phyloP scores from a whole-genome alignment of 2,888 invertebrate species.

The Tipula helvola region DNA sequence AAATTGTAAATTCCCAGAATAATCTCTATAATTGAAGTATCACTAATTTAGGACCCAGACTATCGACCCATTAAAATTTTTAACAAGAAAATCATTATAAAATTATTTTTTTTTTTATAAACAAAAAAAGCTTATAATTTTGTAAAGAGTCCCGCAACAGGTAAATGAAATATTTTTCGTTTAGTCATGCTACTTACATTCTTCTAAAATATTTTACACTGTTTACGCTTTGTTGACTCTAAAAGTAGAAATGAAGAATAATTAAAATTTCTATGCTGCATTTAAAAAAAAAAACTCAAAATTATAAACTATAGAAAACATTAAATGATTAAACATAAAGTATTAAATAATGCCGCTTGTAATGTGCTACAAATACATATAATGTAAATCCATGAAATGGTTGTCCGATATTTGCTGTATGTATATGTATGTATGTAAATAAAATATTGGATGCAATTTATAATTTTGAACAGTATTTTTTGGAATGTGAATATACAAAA shows the following conservation, averaged over 20 bases:
- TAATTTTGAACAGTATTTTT: not conserved
- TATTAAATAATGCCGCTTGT: not conserved
- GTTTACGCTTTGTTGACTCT: not conserved
- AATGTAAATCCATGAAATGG: not conserved
- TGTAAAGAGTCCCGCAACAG: not conserved
- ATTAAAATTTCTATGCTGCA: not conserved
- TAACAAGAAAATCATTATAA: not conserved
- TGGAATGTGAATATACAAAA: not conserved
- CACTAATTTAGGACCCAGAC: not conserved
- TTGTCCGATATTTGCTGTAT: not conserved
- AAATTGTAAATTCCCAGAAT: not conserved
- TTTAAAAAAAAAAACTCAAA: not conserved
- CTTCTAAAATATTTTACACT: not conserved
- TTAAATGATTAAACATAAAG: not conserved
- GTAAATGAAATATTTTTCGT: not conserved
- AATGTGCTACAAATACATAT: not conserved
- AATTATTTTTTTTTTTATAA: not conserved
- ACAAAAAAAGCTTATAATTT: not conserved
- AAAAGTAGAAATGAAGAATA: not conserved
- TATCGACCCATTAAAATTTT: not conserved
- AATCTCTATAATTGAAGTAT: not conserved
- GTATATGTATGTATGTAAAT: not conserved
- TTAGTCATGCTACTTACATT: constrained; percentile 4
- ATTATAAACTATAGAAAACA: not conserved
- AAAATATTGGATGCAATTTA: not conserved